Evolutionary conservation across 2,113 vertebrate genomes (phyloP).

Genomic region (Corythornis cristatus): DNA sequence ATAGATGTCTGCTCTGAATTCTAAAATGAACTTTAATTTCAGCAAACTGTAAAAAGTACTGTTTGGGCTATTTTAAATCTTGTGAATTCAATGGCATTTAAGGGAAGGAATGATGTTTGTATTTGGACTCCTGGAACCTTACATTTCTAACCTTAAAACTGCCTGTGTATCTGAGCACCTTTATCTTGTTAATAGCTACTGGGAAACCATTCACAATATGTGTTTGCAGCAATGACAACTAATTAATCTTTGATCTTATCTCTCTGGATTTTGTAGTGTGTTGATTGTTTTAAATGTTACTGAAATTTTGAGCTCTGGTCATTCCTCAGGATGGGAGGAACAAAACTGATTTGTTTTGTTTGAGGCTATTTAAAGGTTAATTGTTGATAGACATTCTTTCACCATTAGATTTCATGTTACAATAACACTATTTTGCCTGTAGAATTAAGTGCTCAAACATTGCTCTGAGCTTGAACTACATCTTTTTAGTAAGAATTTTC

Average conservation of each 20-base stretch:
- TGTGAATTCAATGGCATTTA: neutral
- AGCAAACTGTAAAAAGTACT: neutral
- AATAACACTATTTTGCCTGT: neutral
- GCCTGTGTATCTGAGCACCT: neutral
- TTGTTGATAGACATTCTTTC: neutral
- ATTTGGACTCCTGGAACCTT: neutral
- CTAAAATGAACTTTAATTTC: conserved; percentile 19
- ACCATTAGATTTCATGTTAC: neutral
- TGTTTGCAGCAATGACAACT: neutral
- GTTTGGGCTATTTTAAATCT: neutral
- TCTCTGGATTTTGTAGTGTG: neutral
- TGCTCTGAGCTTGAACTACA: neutral
- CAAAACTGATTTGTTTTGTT: neutral
- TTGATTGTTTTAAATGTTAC: neutral
- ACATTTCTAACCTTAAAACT: neutral
- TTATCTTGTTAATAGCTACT: neutral
- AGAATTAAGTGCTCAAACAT: neutral
- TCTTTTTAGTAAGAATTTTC: neutral
- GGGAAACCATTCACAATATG: neutral
- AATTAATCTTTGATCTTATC: neutral
- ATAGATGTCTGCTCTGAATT: neutral
- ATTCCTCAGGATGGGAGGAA: neutral
- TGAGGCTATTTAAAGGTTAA: neutral
- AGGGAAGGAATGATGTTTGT: neutral
- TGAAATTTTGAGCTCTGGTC: neutral